Evolutionary conservation across 2,113 vertebrate genomes (phyloP).

Genomic region (Tinamus guttatus): DNA sequence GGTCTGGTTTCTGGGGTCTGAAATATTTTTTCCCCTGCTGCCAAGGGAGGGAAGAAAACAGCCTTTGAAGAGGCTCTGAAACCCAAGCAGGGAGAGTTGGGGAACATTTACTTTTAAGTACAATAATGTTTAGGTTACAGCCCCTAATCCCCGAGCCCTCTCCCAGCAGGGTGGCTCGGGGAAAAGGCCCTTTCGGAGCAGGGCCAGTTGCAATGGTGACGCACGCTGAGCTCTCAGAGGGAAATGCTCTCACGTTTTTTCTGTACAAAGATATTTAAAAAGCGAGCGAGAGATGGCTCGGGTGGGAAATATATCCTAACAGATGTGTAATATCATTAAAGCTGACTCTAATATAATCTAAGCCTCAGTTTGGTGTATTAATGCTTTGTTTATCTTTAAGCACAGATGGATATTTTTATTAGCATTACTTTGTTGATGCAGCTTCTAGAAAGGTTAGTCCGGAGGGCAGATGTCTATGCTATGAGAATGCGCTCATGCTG

Average conservation of each 20-base stretch:
- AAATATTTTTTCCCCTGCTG: background rate
- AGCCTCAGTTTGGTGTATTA: slow-evolving; percentile 79
- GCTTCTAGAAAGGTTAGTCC: slow-evolving; percentile 79
- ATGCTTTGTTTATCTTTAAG: slow-evolving; percentile 85
- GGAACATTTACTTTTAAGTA: slow-evolving; percentile 26
- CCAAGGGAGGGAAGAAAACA: slow-evolving; percentile 31
- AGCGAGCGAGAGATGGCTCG: slow-evolving; percentile 25
- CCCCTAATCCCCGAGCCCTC: slow-evolving; percentile 10
- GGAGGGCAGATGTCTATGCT: slow-evolving; percentile 79
- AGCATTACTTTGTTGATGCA: slow-evolving; percentile 82
- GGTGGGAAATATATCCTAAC: slow-evolving; percentile 61
- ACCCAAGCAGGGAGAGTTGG: background rate
- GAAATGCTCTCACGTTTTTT: slow-evolving; percentile 31
- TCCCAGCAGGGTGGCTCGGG: slow-evolving; percentile 5
- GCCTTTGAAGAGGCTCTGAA: slow-evolving; percentile 60
- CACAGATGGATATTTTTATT: slow-evolving; percentile 87
- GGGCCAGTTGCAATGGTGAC: background rate
- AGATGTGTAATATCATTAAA: slow-evolving; percentile 82
- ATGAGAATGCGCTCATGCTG: slow-evolving; percentile 62
- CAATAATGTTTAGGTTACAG: slow-evolving; percentile 55
- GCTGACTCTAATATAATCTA: slow-evolving; percentile 76
- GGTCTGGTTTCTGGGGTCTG: slow-evolving; percentile 7
- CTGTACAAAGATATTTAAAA: slow-evolving; percentile 23
- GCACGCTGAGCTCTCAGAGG: background rate
- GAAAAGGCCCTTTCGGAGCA: background rate